Evolutionary conservation across 1,140 invertebrate species (phyloP).

Genomic region (Sycophila sp.): DNA sequence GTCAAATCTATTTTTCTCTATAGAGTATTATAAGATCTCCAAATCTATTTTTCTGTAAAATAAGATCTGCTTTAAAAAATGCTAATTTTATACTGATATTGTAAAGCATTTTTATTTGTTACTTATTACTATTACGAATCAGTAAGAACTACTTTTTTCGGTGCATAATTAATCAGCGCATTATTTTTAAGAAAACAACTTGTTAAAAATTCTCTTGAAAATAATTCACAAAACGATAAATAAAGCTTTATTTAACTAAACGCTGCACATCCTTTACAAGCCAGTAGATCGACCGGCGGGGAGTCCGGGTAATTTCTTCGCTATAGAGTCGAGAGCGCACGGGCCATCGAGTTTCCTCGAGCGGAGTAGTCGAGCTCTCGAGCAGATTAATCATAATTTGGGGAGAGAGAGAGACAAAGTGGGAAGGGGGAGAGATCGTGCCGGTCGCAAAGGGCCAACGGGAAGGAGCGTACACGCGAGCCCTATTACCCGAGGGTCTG

Average conservation of each 20-base stretch:
- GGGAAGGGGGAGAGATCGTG: no score
- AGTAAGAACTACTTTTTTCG: no score
- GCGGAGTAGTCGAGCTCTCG: background rate
- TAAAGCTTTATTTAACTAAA: background rate
- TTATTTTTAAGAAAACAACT: no score
- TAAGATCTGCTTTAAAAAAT: no score
- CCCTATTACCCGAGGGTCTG: background rate
- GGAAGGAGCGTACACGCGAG: constrained; percentile 20
- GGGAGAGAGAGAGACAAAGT: no score
- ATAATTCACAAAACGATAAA: background rate
- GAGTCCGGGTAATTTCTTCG: constrained; percentile 16
- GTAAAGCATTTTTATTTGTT: no score
- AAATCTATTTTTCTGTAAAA: no score
- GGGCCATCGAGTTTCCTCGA: background rate
- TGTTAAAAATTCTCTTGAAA: background rate
- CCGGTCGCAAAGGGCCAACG: constrained; percentile 1
- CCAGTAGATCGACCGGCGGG: background rate
- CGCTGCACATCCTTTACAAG: background rate
- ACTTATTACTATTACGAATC: no score
- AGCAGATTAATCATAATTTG: constrained; percentile 35
- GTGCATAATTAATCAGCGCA: no score
- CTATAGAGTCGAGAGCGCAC: background rate
- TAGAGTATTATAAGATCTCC: no score
- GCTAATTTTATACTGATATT: no score
- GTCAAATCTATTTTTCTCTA: no score